These are phyloP conservation scores for Cynopterus brachyotis DNA, from an alignment of 2,113 vertebrate genomes.

Conservation along the genomic window DNA sequence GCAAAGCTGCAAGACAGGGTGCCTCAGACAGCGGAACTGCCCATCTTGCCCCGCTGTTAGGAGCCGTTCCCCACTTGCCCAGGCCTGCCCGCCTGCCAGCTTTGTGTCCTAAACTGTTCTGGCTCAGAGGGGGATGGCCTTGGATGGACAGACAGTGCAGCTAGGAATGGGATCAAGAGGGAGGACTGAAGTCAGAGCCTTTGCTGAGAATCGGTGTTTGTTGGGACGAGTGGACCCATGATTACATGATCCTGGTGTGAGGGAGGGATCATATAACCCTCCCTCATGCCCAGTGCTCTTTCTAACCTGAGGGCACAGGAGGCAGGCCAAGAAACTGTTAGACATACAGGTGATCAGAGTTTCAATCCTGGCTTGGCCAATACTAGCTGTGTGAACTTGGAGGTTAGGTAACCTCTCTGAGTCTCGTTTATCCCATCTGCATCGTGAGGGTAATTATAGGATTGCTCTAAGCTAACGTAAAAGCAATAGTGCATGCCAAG, in stretches of 20 bases:
- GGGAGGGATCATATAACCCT: background rate
- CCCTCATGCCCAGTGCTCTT: background rate
- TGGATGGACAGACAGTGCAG: background rate
- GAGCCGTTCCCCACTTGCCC: background rate
- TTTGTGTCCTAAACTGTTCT: slow-evolving; percentile 8
- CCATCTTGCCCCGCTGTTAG: background rate
- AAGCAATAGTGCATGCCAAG: background rate
- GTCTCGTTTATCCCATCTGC: slow-evolving; percentile 28
- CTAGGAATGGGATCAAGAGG: background rate
- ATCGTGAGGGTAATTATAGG: slow-evolving; percentile 17
- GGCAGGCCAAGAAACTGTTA: background rate
- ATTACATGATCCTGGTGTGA: background rate
- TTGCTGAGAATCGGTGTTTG: background rate
- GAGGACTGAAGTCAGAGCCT: background rate
- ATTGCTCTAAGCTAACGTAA: background rate
- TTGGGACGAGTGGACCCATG: too few species aligned
- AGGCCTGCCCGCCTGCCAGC: slow-evolving; percentile 27
- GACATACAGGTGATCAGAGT: background rate
- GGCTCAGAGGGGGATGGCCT: background rate
- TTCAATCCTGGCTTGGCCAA: background rate
- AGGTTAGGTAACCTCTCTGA: slow-evolving; percentile 25
- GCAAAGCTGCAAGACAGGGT: background rate
- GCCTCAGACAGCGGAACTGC: background rate
- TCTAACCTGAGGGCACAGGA: background rate
- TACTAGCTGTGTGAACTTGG: background rate